Evolutionary conservation across 2,888 invertebrate genomes (phyloP), one percentile per base, ranked within the genome.

Genomic region (Platycnemis pennipes): DNA sequence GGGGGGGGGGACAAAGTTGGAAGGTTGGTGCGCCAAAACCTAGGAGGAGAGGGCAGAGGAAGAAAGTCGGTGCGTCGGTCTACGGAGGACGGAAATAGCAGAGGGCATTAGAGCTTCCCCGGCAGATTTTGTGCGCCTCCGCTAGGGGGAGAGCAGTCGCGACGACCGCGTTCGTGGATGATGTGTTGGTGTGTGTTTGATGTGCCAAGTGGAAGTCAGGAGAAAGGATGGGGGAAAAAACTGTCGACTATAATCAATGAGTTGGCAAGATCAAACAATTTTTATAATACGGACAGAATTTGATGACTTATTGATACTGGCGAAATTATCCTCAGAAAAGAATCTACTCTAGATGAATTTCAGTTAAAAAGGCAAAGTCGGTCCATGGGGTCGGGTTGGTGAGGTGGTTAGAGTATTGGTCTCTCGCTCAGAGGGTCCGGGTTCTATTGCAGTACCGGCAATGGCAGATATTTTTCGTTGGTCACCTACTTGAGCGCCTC

Each of bases 71-170:
- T 77, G 77, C 77, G 77, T 77, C 37, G 31, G 37, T 77, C 37
- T 37, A 37, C 31, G 77, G 37, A 37, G 77, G 77, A 77, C 77
- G 77, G 77, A 77, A 77, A 77, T 77, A 77, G 77, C 77, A 37
- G 63, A 26, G 77, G 77, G 77, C 77, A 77, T 77, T 77, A 77
- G 11, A 77, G 77, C 77, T 63, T 63, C 77, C 77, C 77, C 77
- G 77, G 77, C 77, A 16, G 77, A 37, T 77, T 77, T 37, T 77
- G 31, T 77, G 37, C 37, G 77, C 7, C 37, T 77, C 77, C 77
- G 77, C 77, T 5, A 77, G 77, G 77, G 63, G 63, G 63, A 26
- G 69, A 69, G 37, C 31, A 77, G 31, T 37, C 77, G 37, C 77
- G 37, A 37, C 77, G 77, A 37, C 19, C 31, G n/a, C 77, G 16